Evolutionary conservation across 2,113 vertebrate genomes (phyloP), one percentile per base, ranked within the genome.

Genomic region (Podiceps cristatus): DNA sequence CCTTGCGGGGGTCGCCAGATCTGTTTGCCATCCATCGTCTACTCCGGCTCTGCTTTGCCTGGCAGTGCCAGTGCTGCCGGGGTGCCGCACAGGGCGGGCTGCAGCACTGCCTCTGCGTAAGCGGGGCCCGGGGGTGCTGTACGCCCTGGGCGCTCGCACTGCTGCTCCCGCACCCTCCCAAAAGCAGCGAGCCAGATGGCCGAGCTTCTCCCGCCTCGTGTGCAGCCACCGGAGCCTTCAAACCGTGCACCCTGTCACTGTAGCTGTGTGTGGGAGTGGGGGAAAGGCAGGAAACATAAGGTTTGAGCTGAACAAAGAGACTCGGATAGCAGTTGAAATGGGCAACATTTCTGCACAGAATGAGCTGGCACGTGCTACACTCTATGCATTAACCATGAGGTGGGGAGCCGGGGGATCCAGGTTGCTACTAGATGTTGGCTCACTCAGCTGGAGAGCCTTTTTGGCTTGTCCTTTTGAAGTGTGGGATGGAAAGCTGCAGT

Each of bases 81-180:
- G 44, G 42, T 35, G 50, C 27, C 0, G 0, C 0, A 1, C 5
- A 5, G 49, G 49, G 20, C 0, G 0, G 3, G 22, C 27, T 62
- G 64, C 24, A 25, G 44, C 58, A 4, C 24, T 35, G 59, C 37
- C 31, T 27, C 35, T 15, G 29, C 0, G 2, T 2, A 29, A 62
- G 53, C 14, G 0, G 50, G 15, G 60, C 40, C 33, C 67, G 17
- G 37, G 63, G 28, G 7, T 4, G 14, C 47, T 55, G 25, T 33
- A 4, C 0, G 0, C 24, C 45, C 79, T 35, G 80, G 64, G 28
- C 0, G 0, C 42, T 66, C 13, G 58, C 52, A 63, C 49, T n/a
- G n/a, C 68, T 24, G 47, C 52, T 71, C 25, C 40, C 1, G 3
- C 44, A 89, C 23, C 37, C 56, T 44, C 56, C 66, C 0, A 2